Evolutionary conservation across 2,113 vertebrate species (phyloP).

Genomic region (Plectropomus leopardus): DNA sequence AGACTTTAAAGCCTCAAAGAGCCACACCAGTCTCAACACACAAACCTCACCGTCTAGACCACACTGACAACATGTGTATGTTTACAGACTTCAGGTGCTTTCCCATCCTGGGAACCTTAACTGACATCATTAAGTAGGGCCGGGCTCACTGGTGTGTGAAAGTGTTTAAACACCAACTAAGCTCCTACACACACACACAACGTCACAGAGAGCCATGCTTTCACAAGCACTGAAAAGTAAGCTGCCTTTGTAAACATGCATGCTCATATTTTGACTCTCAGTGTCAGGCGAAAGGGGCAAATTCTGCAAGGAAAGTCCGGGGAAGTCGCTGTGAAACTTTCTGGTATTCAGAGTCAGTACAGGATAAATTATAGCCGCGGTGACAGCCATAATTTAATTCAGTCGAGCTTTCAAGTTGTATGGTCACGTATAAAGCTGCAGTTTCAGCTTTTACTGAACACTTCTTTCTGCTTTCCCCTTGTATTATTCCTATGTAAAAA

Average conservation of each 20-base stretch:
- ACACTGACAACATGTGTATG: slow-evolving; percentile 44
- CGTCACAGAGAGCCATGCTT: slow-evolving; percentile 1
- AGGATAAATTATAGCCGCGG: slow-evolving; percentile 33
- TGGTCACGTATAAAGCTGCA: slow-evolving; percentile 8
- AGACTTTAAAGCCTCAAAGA: slow-evolving; percentile 46
- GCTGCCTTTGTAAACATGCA: slow-evolving; percentile 30
- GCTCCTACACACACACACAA: slow-evolving; percentile 14
- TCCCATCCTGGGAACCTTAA: slow-evolving; percentile 59
- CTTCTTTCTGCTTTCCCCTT: neutral
- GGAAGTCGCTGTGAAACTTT: slow-evolving; percentile 46
- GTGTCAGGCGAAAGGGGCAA: neutral
- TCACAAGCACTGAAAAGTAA: slow-evolving; percentile 24
- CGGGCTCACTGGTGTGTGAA: slow-evolving; percentile 35
- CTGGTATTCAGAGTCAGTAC: slow-evolving; percentile 14
- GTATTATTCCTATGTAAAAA: neutral
- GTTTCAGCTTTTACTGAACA: slow-evolving; percentile 8
- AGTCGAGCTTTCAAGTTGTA: slow-evolving; percentile 26
- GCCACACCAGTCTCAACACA: slow-evolving; percentile 39
- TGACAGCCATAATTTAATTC: slow-evolving; percentile 29
- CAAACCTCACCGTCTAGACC: slow-evolving; percentile 12
- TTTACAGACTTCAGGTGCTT: slow-evolving; percentile 77
- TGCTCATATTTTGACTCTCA: slow-evolving; percentile 15
- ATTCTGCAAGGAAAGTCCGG: slow-evolving; percentile 60
- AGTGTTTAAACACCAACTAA: slow-evolving; percentile 38
- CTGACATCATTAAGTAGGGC: slow-evolving; percentile 46